These are phyloP conservation scores for Coleophora deauratella DNA, from an alignment of 2,888 invertebrate genomes.

Conservation along the genomic window DNA sequence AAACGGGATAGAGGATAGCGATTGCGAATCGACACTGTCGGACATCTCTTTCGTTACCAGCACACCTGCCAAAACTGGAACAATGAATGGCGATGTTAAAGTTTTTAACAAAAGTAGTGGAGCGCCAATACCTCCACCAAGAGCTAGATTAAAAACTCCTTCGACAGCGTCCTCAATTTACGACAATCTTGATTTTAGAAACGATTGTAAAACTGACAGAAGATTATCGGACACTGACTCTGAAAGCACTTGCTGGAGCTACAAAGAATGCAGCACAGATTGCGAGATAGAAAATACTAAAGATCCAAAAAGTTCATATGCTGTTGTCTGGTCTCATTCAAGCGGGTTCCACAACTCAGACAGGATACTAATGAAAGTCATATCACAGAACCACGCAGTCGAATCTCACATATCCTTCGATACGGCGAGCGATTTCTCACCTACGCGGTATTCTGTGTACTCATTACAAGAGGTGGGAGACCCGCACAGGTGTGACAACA, in stretches of 20 bases:
- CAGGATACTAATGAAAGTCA: constrained; percentile 45
- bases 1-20: constrained; percentile 36
- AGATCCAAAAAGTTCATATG: constrained; percentile 41
- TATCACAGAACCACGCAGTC: constrained; percentile 51
- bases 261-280: constrained; percentile 55
- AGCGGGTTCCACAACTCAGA: constrained; percentile 65
- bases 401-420: constrained; percentile 57
- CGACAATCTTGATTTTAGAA: constrained; percentile 34
- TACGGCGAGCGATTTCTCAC: constrained; percentile 50
- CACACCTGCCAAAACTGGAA: constrained; percentile 36
- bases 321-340: constrained; percentile 60
- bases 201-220: constrained; percentile 20
- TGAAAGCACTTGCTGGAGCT: constrained; percentile 65
- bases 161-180: constrained; percentile 34
- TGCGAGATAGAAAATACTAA: constrained; percentile 24
- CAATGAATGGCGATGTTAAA: constrained; percentile 28
- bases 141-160: constrained; percentile 38
- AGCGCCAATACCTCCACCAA: constrained; percentile 47
- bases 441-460: constrained; percentile 51
- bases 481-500: constrained; percentile 39
- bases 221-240: constrained; percentile 52
- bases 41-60: constrained; percentile 49
- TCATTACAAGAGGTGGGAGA: constrained; percentile 60
- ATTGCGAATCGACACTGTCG: constrained; percentile 43
- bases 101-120: constrained; percentile 32